Conservation (phyloP, 2,113 vertebrate species). For the Prinia subflava region DNA sequence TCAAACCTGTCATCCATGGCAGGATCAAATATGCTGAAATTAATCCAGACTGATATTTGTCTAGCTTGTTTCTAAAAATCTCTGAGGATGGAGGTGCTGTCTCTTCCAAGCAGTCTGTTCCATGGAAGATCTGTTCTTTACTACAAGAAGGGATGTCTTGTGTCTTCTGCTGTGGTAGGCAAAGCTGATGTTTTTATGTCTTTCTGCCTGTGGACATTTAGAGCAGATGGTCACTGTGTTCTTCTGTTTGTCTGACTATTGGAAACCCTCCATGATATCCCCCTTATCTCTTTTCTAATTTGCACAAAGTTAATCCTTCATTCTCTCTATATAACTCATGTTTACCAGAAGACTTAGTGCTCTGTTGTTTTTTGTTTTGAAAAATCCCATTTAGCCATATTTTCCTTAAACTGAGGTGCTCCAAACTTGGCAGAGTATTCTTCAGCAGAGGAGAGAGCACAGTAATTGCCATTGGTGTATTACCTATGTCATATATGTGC, state of each 20-base stretch:
- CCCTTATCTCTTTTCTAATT: not conserved
- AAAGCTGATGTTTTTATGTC: not conserved
- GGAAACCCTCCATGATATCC: not conserved
- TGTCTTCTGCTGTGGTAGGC: not conserved
- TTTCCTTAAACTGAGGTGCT: not conserved
- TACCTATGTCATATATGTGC: not conserved
- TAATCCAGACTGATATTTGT: constrained; percentile 1
- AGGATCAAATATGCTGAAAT: not conserved
- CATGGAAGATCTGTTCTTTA: not conserved
- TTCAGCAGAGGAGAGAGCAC: not conserved
- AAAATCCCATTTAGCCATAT: not conserved
- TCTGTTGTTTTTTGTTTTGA: not conserved
- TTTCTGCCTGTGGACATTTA: not conserved
- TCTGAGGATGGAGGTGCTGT: not conserved
- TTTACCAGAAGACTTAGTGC: not conserved
- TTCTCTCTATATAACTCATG: not conserved
- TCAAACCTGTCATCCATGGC: not conserved
- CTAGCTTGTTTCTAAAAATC: not conserved
- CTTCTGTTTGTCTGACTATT: not conserved
- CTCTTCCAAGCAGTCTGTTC: not conserved
- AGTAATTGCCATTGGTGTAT: not conserved
- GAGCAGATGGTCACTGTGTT: not conserved
- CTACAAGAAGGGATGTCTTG: not conserved
- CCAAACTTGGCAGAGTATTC: not conserved
- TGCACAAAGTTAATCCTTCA: not conserved